Evolutionary conservation across 2,797 vertebrate species (phyloP), one percentile per base, ranked within the genome.

Genomic region (Babyrousa celebensis): DNA sequence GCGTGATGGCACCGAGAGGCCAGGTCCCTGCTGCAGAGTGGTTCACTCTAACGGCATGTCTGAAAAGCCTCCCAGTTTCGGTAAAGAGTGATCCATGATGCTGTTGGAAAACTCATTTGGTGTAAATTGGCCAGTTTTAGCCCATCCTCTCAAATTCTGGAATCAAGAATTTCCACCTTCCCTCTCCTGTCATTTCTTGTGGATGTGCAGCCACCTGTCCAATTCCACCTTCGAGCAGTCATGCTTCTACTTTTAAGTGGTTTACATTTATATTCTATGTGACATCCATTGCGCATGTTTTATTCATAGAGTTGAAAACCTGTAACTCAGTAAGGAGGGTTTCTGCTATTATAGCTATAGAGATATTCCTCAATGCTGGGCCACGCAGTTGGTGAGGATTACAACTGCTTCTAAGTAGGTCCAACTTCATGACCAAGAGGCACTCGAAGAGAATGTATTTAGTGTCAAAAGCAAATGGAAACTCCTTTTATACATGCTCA

Each of bases 1-100:
- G n/a, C 3, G 0, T 14, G 29, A 9, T 1, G 36, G 23, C 67
- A 36, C 2, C 0, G 20, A 58, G 21, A 1, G n/a, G 6, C 52
- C 40, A 27, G 79, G 74, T 20, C 16, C 32, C 10, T 25, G 1
- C 1, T 9, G 18, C 32, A 43, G 27, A 32, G 32, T 29, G 63
- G 25, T 17, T 92, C 60, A 0, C 48, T 40, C 56, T 4, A 18
- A 25, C 18, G 71, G 56, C 10, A 2, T 3, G 29, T 93, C 32
- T 23, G 52, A 60, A 68, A 68, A 85, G 27, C 43, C 43, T 48
- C 15, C 65, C 27, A 3, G 17, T 32, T 54, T 40, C 14, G 54
- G 29, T 25, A 29, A 48, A 36, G 32, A 54, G 14, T 23, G 77
- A 60, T 58, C 32, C 43, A 12, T 11, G 18, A 58, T 10, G 6